A percentile compares a stretch with the other conserved stretches of the same genome.
These are phyloP conservation scores for Zele albiditarsus DNA, from an alignment of 2,888 invertebrate species.

Conservation along the genomic window DNA sequence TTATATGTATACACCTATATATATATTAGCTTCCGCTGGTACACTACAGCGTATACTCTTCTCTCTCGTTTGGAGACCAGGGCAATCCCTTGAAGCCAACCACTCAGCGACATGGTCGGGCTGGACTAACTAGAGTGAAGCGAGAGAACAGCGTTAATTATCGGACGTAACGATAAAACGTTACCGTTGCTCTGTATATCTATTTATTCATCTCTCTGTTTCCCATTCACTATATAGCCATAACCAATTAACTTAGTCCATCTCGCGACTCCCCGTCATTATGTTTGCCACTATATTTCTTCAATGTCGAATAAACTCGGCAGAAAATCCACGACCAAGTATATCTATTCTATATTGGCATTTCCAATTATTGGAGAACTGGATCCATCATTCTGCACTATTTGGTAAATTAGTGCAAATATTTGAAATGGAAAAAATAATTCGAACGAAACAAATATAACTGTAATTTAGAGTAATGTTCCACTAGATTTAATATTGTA, in stretches of 20 bases:
- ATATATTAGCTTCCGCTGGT: slow-evolving; percentile 9
- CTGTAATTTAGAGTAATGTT: too few species aligned
- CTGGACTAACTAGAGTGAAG: slow-evolving; percentile 10
- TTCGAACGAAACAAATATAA: not conserved
- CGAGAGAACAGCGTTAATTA: slow-evolving; percentile 49
- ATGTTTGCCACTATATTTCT: slow-evolving; percentile 12
- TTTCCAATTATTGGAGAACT: slow-evolving; percentile 15
- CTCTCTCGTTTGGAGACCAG: not conserved
- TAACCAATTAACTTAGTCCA: slow-evolving; percentile 25
- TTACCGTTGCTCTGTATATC: not conserved
- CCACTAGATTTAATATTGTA: too few species aligned
- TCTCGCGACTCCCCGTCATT: slow-evolving; percentile 8
- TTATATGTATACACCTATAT: not conserved
- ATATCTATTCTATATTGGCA: slow-evolving; percentile 7
- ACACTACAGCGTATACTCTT: not conserved
- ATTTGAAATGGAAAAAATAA: not conserved
- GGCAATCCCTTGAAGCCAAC: slow-evolving; percentile 27
- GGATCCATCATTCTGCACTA: not conserved
- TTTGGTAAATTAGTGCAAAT: not conserved
- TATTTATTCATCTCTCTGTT: not conserved
- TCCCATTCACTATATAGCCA: not conserved
- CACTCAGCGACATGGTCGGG: slow-evolving; percentile 18
- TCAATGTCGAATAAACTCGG: slow-evolving; percentile 11
- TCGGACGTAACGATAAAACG: slow-evolving; percentile 55
- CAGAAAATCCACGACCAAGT: not conserved